phyloP scores from a whole-genome alignment of 2,797 vertebrate genomes.

The Parambassis ranga region DNA sequence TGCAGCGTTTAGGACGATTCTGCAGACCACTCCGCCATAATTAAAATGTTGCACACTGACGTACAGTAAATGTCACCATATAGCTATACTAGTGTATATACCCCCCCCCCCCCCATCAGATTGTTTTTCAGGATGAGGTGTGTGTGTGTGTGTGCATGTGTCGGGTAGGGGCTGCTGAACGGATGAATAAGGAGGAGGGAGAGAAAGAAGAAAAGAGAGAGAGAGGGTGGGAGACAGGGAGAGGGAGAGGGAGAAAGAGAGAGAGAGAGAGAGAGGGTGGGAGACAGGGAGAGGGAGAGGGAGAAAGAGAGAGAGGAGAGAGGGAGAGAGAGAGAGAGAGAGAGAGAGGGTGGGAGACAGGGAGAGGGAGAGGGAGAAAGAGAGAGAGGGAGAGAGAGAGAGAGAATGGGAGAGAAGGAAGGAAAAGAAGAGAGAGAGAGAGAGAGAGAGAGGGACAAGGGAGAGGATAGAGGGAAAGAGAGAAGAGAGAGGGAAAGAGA shows the following conservation, averaged over 20 bases:
- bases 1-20: neutral
- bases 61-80: conserved; percentile 42
- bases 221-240: neutral
- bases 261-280: conserved; percentile 48
- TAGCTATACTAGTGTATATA: conserved; percentile 6
- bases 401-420: too few species aligned
- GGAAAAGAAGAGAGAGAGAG: too few species aligned
- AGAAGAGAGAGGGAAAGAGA: conserved; percentile 10
- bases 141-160: conserved; percentile 1
- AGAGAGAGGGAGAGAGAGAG: conserved; percentile 23
- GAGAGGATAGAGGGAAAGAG: too few species aligned
- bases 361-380: too few species aligned
- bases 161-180: conserved; percentile 16
- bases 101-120: conserved; percentile 31
- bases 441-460: too few species aligned
- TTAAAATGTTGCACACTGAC: conserved; percentile 27
- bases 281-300: conserved; percentile 11
- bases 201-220: conserved; percentile 9
- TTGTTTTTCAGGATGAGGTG: conserved; percentile 12
- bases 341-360: too few species aligned
- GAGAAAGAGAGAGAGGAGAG: too few species aligned
- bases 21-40: neutral
- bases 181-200: conserved; percentile 34
- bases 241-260: neutral
- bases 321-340: too few species aligned